These are phyloP conservation scores for Cecropterus lyciades DNA, from an alignment of 1,140 invertebrate genomes.

Conservation along the genomic window DNA sequence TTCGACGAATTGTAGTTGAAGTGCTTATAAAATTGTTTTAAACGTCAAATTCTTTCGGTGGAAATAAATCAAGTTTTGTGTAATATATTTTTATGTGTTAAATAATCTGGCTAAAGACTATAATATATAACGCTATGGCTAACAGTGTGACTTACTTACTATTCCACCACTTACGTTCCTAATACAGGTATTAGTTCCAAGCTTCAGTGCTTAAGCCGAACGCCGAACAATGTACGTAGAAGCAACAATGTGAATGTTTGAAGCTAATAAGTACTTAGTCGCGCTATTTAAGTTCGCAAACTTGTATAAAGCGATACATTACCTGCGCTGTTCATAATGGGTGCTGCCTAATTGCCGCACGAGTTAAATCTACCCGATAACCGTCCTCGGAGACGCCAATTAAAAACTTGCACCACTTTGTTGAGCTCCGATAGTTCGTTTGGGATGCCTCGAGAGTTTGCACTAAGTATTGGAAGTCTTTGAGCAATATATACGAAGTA, in stretches of 20 bases:
- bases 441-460: background rate
- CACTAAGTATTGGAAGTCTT: constrained; percentile 3
- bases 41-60: no score
- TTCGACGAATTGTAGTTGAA: no score
- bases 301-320: background rate
- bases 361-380: constrained; percentile 30
- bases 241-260: background rate
- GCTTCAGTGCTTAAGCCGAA: background rate
- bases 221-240: background rate
- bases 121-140: no score
- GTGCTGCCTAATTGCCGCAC: constrained; percentile 15
- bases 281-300: background rate
- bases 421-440: constrained; percentile 2
- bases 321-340: constrained; percentile 4
- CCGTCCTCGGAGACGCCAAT: constrained; percentile 33
- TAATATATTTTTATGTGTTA: no score
- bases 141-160: no score
- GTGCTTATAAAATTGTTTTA: no score
- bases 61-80: no score
- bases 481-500: no score
- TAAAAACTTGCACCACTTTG: constrained; percentile 40
- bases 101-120: no score
- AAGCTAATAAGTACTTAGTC: constrained; percentile 2
- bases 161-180: no score
- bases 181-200: background rate